phyloP scores from a whole-genome alignment of 2,797 vertebrate genomes.

The Hoplostethus atlanticus region DNA sequence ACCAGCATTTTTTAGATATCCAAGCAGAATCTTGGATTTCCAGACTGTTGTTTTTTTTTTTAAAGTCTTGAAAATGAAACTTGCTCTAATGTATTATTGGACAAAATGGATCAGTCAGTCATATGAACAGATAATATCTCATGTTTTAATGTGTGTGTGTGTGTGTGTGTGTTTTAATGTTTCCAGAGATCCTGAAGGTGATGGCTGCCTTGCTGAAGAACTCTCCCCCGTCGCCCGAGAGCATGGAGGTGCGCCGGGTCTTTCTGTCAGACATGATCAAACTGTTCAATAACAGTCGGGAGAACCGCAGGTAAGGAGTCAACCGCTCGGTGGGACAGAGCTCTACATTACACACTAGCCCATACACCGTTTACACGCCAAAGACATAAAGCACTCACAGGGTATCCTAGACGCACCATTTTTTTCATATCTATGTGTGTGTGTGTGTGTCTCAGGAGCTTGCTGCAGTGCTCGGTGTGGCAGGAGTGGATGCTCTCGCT shows the following conservation, averaged over 20 bases:
- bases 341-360: conserved; percentile 4
- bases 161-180: conserved; percentile 12
- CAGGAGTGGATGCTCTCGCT: conserved; percentile 99
- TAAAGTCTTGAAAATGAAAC: conserved; percentile 24
- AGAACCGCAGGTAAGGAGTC: conserved; percentile 93
- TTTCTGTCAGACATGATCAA: conserved; percentile 99
- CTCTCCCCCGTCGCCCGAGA: conserved; percentile 88
- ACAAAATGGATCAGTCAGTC: conserved; percentile 21
- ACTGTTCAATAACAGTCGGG: conserved; percentile 98
- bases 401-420: background rate
- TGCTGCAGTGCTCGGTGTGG: conserved; percentile 99
- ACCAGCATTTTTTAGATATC: conserved; percentile 22
- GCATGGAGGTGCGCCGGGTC: conserved; percentile 92
- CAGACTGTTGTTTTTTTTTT: conserved; percentile 27
- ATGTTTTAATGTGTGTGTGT: background rate
- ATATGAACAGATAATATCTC: background rate
- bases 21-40: background rate
- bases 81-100: conserved; percentile 14
- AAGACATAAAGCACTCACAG: background rate
- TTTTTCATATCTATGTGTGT: background rate
- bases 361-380: background rate
- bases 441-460: conserved; percentile 85
- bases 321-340: conserved; percentile 6
- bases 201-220: conserved; percentile 93
- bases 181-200: conserved; percentile 94